These are phyloP conservation scores for Tauraco hartlaubi DNA, from an alignment of 2,797 vertebrate genomes.

Conservation along the genomic window DNA sequence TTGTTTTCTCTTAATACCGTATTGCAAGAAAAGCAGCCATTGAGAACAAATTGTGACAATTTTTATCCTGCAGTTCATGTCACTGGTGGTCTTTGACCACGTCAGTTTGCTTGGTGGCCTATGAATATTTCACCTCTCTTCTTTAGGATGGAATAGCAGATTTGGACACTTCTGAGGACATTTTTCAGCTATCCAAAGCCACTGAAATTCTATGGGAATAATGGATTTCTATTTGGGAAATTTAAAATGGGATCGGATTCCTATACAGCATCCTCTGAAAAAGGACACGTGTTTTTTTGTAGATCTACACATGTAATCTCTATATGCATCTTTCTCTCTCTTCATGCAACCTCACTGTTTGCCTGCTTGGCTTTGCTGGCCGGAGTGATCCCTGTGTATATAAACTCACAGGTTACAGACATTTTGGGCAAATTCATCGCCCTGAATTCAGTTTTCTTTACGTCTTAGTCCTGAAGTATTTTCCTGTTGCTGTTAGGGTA, in stretches of 20 bases:
- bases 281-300: not conserved
- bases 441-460: not conserved
- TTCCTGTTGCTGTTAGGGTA: not conserved
- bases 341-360: not conserved
- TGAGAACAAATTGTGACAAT: constrained; percentile 21
- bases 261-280: not conserved
- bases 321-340: not conserved
- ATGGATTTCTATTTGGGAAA: not conserved
- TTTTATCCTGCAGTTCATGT: not conserved
- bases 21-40: constrained; percentile 30
- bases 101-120: not conserved
- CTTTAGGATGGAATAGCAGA: not conserved
- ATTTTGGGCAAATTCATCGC: not conserved
- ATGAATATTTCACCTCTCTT: constrained; percentile 13
- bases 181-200: not conserved
- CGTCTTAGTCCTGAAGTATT: not conserved
- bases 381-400: not conserved
- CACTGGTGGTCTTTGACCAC: not conserved
- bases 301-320: not conserved
- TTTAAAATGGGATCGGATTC: not conserved
- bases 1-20: constrained; percentile 49
- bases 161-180: not conserved
- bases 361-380: not conserved
- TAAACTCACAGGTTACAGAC: not conserved
- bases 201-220: not conserved